Conservation (phyloP, 1,140 invertebrate species). For the Pseudomyrmex gracilis region DNA sequence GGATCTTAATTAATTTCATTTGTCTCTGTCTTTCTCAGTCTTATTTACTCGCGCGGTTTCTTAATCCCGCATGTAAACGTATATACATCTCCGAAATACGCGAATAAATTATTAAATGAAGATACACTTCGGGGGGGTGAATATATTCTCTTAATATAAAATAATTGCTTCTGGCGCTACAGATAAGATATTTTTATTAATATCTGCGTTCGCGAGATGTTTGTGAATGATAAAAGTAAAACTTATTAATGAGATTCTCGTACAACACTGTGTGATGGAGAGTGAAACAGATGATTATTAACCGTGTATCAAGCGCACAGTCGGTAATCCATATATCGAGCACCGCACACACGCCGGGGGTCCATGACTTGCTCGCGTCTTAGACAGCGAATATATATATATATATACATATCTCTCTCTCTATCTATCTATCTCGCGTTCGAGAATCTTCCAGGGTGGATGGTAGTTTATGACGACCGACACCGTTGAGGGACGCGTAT, state of each 20-base stretch:
- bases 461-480: slow-evolving; percentile 40
- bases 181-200: neutral
- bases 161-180: too few species aligned
- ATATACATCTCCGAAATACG: too few species aligned
- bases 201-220: neutral
- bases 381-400: slow-evolving; percentile 36
- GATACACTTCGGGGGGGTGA: too few species aligned
- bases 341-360: slow-evolving; percentile 32
- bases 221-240: slow-evolving; percentile 15
- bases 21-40: too few species aligned
- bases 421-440: slow-evolving; percentile 48
- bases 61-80: neutral
- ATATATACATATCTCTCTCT: slow-evolving; percentile 21
- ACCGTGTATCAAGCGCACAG: slow-evolving; percentile 52
- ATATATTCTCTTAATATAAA: too few species aligned
- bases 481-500: slow-evolving; percentile 44
- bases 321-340: slow-evolving; percentile 63
- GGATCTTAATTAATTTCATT: slow-evolving; percentile 44
- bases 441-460: slow-evolving; percentile 25
- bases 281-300: slow-evolving; percentile 53
- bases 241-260: slow-evolving; percentile 8
- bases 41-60: neutral
- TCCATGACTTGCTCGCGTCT: slow-evolving; percentile 60
- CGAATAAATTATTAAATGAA: too few species aligned
- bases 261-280: neutral